Evolutionary conservation across 2,113 vertebrate genomes (phyloP).

Genomic region (Taurulus bubalis): DNA sequence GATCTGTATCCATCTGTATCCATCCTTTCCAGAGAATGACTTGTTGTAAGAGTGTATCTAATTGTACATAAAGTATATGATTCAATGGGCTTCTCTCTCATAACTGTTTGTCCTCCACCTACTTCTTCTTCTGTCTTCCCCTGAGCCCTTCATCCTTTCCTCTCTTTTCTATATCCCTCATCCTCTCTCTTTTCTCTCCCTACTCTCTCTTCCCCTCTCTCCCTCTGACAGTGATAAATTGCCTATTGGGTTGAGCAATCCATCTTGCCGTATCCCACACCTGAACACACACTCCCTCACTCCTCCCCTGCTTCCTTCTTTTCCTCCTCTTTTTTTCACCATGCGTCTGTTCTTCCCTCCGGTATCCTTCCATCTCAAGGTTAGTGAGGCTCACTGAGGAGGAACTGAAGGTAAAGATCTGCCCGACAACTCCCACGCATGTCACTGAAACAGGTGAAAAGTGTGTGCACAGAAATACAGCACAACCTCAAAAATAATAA

Average conservation of each 20-base stretch:
- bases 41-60: constrained; percentile 3
- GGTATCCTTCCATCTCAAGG: constrained; percentile 69
- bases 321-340: constrained; percentile 36
- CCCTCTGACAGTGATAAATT: constrained; percentile 82
- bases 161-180: constrained; percentile 11
- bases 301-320: constrained; percentile 36
- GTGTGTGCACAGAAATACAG: not conserved
- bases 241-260: constrained; percentile 73
- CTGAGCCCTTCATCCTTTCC: not conserved
- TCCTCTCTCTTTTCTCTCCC: constrained; percentile 24
- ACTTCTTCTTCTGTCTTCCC: constrained; percentile 31
- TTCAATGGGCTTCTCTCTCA: not conserved
- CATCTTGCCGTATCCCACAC: constrained; percentile 78
- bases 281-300: constrained; percentile 68
- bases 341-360: constrained; percentile 38
- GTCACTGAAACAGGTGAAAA: constrained; percentile 36
- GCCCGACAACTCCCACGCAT: constrained; percentile 37
- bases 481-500: constrained; percentile 32
- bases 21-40: not conserved
- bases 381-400: constrained; percentile 64
- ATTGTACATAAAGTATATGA: constrained; percentile 25
- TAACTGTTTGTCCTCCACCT: constrained; percentile 32
- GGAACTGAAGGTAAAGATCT: constrained; percentile 64
- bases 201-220: constrained; percentile 41
- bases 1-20: constrained; percentile 5